Evolutionary conservation across 1,140 invertebrate species (phyloP).

Genomic region (Whitmania pigra): DNA sequence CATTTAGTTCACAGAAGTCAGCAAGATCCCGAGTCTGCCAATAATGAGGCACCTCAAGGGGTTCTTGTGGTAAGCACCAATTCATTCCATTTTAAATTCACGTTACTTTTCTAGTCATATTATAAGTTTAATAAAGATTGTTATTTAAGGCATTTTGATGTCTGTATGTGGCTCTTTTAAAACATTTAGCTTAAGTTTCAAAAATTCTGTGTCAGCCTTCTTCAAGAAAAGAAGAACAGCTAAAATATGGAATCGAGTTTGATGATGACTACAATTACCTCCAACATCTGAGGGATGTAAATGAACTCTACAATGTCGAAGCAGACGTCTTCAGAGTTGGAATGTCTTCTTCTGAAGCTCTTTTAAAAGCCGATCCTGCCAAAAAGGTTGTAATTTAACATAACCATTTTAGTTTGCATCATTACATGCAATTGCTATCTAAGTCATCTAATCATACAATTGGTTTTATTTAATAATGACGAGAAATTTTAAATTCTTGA

Average conservation of each 20-base stretch:
- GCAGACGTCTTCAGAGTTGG: conserved; percentile 27
- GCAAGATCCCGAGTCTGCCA: conserved; percentile 72
- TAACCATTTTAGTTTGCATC: no score
- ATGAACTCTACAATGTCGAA: conserved; percentile 37
- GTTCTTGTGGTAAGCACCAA: conserved; percentile 53
- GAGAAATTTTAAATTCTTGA: not conserved
- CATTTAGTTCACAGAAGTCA: conserved; percentile 80
- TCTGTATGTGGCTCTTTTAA: not conserved
- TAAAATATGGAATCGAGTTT: conserved; percentile 84
- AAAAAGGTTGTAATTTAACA: not conserved
- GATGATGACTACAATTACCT: conserved; percentile 93
- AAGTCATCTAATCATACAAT: no score
- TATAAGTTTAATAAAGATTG: no score
- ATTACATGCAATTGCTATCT: no score
- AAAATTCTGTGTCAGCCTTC: not conserved
- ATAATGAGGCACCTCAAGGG: conserved; percentile 71
- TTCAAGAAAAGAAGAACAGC: conserved; percentile 57
- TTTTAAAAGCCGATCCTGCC: conserved; percentile 27
- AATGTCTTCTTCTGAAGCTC: conserved; percentile 32
- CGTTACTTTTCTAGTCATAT: no score
- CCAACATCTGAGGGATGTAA: conserved; percentile 67
- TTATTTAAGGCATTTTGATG: no score
- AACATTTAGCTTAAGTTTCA: not conserved
- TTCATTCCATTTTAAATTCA: not conserved
- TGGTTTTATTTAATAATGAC: conserved; percentile 1